Percentiles rank a stretch among this genome's conserved stretches.
These are phyloP conservation scores for Cricetomys ansorgei DNA, from an alignment of 2,113 vertebrate genomes.

Conservation along the genomic window DNA sequence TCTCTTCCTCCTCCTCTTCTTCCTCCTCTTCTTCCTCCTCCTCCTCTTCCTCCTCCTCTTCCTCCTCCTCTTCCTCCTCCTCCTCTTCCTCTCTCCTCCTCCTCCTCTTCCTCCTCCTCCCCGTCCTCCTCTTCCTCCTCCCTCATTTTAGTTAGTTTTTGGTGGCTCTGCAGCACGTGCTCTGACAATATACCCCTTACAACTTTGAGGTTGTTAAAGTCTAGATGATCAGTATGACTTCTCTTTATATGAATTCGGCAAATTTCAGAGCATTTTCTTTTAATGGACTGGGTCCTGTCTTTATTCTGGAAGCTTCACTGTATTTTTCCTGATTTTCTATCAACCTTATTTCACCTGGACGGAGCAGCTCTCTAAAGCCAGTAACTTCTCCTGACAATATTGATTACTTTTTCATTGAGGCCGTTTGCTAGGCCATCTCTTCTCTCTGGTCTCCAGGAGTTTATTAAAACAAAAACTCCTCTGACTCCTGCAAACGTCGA, in stretches of 20 bases:
- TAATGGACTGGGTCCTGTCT: conserved; percentile 80
- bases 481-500: too few species aligned
- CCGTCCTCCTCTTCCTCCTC: conserved; percentile 95
- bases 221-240: conserved; percentile 82
- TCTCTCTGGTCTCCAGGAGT: too few species aligned
- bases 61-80: too few species aligned
- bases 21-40: too few species aligned
- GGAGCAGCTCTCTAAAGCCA: conserved; percentile 80
- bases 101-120: too few species aligned
- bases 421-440: too few species aligned
- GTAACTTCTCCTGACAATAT: conserved; percentile 81
- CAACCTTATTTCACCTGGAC: conserved; percentile 82
- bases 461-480: too few species aligned
- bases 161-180: conserved; percentile 77
- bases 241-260: conserved; percentile 87
- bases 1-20: too few species aligned
- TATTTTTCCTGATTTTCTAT: conserved; percentile 85
- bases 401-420: too few species aligned
- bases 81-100: too few species aligned
- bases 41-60: too few species aligned
- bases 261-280: conserved; percentile 86
- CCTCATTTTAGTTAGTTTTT: conserved; percentile 86
- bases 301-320: conserved; percentile 80
- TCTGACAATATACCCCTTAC: conserved; percentile 81
- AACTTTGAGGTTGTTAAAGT: conserved; percentile 81